A percentile compares a stretch with the other conserved stretches of the same genome.
Conservation (phyloP, 2,113 vertebrate genomes). For the Ammodytes dubius region DNA sequence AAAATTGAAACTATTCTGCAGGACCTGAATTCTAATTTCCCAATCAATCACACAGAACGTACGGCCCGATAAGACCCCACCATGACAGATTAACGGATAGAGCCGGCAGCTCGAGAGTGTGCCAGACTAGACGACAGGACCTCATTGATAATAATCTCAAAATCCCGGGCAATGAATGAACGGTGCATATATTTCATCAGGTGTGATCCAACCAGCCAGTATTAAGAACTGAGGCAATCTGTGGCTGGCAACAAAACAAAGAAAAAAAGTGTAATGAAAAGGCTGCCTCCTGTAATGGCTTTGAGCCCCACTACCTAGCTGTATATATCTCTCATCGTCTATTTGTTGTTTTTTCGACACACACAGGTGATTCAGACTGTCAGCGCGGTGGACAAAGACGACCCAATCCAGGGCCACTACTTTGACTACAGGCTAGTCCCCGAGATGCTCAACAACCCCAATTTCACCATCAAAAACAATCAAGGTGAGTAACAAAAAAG, state of each 20-base stretch:
- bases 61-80: constrained; percentile 72
- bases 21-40: constrained; percentile 76
- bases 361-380: constrained; percentile 96
- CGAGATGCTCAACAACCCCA: constrained; percentile 97
- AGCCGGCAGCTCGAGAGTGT: constrained; percentile 72
- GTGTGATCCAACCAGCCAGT: constrained; percentile 64
- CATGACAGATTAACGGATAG: constrained; percentile 82
- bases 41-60: constrained; percentile 82
- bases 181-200: constrained; percentile 77
- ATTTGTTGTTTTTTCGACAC: constrained; percentile 58
- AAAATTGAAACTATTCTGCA: constrained; percentile 57
- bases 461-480: constrained; percentile 99
- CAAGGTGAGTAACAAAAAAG: constrained; percentile 64
- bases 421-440: constrained; percentile 95
- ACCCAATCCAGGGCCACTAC: constrained; percentile 95
- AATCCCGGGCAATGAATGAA: constrained; percentile 67
- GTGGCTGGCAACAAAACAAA: neutral
- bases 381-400: constrained; percentile 96
- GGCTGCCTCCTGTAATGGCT: constrained; percentile 55
- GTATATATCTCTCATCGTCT: constrained; percentile 65
- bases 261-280: constrained; percentile 70
- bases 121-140: constrained; percentile 76
- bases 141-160: constrained; percentile 80
- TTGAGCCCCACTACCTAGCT: constrained; percentile 10
- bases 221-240: constrained; percentile 54